Base-by-base conservation (phyloP, 2,888 invertebrate genomes). In the Drosophila ustulata region DNA sequence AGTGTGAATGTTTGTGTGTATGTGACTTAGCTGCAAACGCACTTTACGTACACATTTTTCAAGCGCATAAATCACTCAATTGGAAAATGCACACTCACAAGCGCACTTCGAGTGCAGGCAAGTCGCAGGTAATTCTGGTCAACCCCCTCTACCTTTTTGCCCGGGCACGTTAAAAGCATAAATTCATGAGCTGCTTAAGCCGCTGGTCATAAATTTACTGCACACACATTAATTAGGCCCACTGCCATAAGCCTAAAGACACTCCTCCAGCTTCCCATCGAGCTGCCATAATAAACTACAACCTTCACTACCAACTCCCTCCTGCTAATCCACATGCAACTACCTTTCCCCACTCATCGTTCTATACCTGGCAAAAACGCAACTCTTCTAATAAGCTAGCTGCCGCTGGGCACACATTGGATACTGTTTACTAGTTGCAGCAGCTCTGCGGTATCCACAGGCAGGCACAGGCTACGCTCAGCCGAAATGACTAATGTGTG, bases 1-100 rank as follows among this genome's bases (percentile, higher is more conserved):
- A 45, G 23, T 49, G 11, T 26, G 26, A 26, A 11, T 34, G 34
- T 34, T 9, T 2, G n/a, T 37, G 34, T 37, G 37, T n/a, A n/a
- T 43, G 52, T 67, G 57, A 65, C 70, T 71, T 64, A 72, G 50
- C 47, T 57, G 45, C 68, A 46, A 41, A 50, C 68, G 68, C 87
- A 75, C 66, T 82, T 73, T 75, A 69, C 66, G 70, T 55, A 37
- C n/a, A 82, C 83, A 85, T 82, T 83, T 82, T 77, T 79, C 79
- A 73, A 81, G 69, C 75, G 79, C 89, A 85, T 89, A 85, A 85
- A 89, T 85, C 85, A 85, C 85, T 85, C 89, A 89, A 89, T 85
- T 84, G 85, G 88, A 89, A 85, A 84, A 78, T 76, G 73, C 71
- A 69, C 79, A 75, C 73, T 51, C 49, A 61, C 49, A 51, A 13